phyloP scores from a whole-genome alignment of 2,797 vertebrate species.

The Danio tinwini region DNA sequence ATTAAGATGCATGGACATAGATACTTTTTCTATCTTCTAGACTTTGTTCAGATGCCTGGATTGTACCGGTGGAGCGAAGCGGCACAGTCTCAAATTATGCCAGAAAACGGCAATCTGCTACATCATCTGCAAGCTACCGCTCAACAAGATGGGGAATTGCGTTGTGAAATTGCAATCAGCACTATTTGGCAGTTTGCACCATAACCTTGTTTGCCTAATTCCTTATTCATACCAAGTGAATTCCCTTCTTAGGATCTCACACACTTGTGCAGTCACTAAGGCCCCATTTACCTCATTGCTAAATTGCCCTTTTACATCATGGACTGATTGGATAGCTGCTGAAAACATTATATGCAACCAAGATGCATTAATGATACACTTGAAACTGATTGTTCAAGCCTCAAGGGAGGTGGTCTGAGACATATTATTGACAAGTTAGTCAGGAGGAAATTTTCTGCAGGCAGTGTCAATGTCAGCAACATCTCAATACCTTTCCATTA shows the following conservation, averaged over 20 bases:
- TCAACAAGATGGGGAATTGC: neutral
- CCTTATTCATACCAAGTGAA: constrained; percentile 17
- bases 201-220: constrained; percentile 25
- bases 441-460: neutral
- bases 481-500: constrained; percentile 10
- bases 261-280: constrained; percentile 10
- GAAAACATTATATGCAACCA: constrained; percentile 24
- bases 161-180: constrained; percentile 17
- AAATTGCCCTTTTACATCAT: neutral
- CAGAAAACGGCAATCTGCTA: neutral
- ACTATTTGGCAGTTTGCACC: constrained; percentile 9
- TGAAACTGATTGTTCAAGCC: constrained; percentile 28
- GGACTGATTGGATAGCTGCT: constrained; percentile 7
- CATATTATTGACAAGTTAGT: constrained; percentile 21
- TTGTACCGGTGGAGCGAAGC: neutral
- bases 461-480: constrained; percentile 7
- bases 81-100: neutral
- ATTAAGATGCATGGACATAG: neutral
- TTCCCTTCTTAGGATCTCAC: constrained; percentile 1
- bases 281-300: neutral
- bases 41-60: neutral
- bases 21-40: neutral
- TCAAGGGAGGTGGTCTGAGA: constrained; percentile 11
- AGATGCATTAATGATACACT: constrained; percentile 26
- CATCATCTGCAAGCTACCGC: neutral